phyloP scores from a whole-genome alignment of 2,797 vertebrate genomes.

The Tamandua tetradactyla region DNA sequence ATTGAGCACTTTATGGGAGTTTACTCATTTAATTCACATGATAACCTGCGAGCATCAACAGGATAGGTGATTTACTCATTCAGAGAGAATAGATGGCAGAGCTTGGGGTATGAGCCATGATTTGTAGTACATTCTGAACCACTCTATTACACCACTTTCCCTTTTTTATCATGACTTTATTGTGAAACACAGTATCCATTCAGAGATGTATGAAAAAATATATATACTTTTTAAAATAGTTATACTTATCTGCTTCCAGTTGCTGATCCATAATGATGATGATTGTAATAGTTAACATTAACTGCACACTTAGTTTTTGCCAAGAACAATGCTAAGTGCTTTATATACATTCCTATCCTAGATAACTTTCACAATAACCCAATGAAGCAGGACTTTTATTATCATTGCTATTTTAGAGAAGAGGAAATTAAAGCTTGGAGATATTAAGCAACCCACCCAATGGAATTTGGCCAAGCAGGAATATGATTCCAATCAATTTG shows the following conservation, averaged over 20 bases:
- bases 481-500: not conserved
- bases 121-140: not conserved
- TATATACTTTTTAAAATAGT: slow-evolving; percentile 11
- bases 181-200: not conserved
- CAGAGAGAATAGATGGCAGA: not conserved
- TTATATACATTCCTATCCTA: slow-evolving; percentile 21
- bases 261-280: slow-evolving; percentile 21
- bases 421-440: not conserved
- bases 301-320: slow-evolving; percentile 35
- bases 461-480: not conserved
- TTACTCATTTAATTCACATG: slow-evolving; percentile 47
- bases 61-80: slow-evolving; percentile 22
- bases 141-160: not conserved
- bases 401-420: slow-evolving; percentile 31
- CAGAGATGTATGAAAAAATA: not conserved
- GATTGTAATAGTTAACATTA: slow-evolving; percentile 6
- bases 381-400: slow-evolving; percentile 14
- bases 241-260: slow-evolving; percentile 40
- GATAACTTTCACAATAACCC: not conserved
- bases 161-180: not conserved
- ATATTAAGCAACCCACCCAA: slow-evolving; percentile 3
- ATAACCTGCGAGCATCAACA: not conserved
- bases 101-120: not conserved
- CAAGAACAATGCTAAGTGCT: slow-evolving; percentile 23
- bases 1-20: not conserved